Evolutionary conservation across 2,888 invertebrate genomes (phyloP).

Genomic region (Agelastica alni): DNA sequence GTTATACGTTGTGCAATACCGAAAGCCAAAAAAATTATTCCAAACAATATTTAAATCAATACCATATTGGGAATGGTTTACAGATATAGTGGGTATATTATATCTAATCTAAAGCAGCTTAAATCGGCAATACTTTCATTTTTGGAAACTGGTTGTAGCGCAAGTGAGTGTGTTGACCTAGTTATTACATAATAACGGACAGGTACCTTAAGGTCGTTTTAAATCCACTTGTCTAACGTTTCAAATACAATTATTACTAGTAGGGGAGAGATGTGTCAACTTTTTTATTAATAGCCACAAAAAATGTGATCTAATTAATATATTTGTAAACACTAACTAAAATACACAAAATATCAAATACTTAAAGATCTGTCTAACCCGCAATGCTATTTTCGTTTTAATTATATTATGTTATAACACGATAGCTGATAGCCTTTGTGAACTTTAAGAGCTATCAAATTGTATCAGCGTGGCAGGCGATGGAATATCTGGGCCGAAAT

Average conservation of each 20-base stretch:
- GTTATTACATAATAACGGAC: constrained; percentile 38
- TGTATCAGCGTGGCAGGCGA: too few species aligned
- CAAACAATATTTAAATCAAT: constrained; percentile 16
- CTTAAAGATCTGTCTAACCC: too few species aligned
- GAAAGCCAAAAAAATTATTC: constrained; percentile 6
- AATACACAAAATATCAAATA: too few species aligned
- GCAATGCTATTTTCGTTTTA: too few species aligned
- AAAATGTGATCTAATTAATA: too few species aligned
- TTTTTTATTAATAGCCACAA: too few species aligned
- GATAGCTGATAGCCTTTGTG: too few species aligned
- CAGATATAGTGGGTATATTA: constrained; percentile 16
- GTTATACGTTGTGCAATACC: constrained; percentile 3
- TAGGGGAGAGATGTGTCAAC: background rate
- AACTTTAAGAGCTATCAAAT: too few species aligned
- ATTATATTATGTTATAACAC: too few species aligned
- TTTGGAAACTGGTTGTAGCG: constrained; percentile 39
- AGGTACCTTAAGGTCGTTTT: constrained; percentile 34
- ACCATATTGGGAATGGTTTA: constrained; percentile 22
- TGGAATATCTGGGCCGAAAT: too few species aligned
- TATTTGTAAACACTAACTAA: too few species aligned
- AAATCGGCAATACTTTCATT: constrained; percentile 36
- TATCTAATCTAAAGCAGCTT: constrained; percentile 25
- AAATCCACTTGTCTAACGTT: constrained; percentile 28
- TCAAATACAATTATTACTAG: background rate
- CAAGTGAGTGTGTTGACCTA: constrained; percentile 39